A percentile compares a stretch with the other conserved stretches of the same genome.
Conservation (phyloP, 2,888 invertebrate species). For the Heteropelma amictum region DNA sequence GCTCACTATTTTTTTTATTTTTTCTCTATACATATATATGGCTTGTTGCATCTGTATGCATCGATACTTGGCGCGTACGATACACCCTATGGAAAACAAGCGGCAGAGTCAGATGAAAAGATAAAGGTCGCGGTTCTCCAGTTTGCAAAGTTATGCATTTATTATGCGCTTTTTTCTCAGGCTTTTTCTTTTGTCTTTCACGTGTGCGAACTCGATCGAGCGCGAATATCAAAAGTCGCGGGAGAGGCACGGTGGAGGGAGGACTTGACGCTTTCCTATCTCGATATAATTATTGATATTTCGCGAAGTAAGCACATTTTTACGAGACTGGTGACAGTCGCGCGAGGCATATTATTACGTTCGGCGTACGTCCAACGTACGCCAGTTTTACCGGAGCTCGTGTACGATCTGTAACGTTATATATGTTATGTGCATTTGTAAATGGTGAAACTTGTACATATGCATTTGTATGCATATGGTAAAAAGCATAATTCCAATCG, state of each 20-base stretch:
- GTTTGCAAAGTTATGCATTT: constrained; percentile 10
- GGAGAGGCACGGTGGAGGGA: too few relatives aligned
- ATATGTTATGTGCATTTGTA: constrained; percentile 6
- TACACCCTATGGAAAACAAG: constrained; percentile 4
- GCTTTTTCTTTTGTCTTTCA: constrained; percentile 8
- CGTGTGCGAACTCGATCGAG: constrained; percentile 23
- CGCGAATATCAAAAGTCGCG: constrained; percentile 32
- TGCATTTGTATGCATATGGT: too few relatives aligned
- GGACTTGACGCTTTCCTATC: constrained; percentile 12
- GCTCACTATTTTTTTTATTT: constrained; percentile 35
- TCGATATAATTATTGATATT: constrained; percentile 27
- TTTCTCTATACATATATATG: constrained; percentile 7
- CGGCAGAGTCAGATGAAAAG: constrained; percentile 11
- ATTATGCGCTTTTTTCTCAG: background rate
- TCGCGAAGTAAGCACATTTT: constrained; percentile 3
- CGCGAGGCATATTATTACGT: constrained; percentile 12
- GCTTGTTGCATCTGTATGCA: background rate
- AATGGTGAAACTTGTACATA: too few relatives aligned
- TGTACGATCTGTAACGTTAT: background rate
- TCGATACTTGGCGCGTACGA: background rate
- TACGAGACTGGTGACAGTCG: background rate
- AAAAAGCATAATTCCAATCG: too few relatives aligned
- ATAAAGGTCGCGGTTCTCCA: constrained; percentile 31
- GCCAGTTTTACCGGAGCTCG: constrained; percentile 2
- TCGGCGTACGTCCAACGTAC: background rate